These are phyloP conservation scores for Octomys mimax DNA, from an alignment of 2,797 vertebrate genomes.

Conservation along the genomic window DNA sequence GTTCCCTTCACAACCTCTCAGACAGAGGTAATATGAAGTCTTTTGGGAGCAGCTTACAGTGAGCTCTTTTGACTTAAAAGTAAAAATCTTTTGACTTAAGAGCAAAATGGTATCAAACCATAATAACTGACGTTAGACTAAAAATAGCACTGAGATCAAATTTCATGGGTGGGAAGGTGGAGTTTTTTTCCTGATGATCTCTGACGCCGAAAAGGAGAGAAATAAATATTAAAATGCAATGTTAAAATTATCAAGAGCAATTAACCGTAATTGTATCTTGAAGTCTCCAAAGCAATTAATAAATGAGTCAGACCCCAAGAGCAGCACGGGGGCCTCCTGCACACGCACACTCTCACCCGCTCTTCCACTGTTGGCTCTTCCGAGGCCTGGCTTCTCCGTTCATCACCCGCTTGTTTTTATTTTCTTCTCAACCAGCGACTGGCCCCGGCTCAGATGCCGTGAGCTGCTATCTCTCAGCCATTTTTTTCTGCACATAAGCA, in stretches of 20 bases:
- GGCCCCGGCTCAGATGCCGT: conserved; percentile 83
- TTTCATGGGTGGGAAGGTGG: conserved; percentile 49
- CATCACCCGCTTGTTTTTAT: conserved; percentile 73
- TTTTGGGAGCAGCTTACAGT: not conserved
- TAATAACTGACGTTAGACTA: conserved; percentile 61
- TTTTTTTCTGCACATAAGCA: conserved; percentile 92
- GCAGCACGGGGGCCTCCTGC: not conserved
- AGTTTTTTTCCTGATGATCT: conserved; percentile 36
- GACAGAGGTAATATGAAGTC: not conserved
- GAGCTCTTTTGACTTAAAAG: conserved; percentile 40
- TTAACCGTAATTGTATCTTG: conserved; percentile 79
- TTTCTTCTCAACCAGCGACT: conserved; percentile 75
- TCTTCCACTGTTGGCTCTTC: not conserved
- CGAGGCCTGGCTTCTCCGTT: not conserved
- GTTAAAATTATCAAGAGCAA: conserved; percentile 81
- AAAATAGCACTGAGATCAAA: conserved; percentile 58
- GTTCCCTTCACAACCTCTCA: no score
- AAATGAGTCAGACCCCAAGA: conserved; percentile 17
- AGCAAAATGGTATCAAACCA: conserved; percentile 20
- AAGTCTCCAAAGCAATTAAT: conserved; percentile 80
- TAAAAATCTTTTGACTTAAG: conserved; percentile 68
- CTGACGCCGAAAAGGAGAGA: conserved; percentile 65
- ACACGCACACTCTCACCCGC: rapidly evolving
- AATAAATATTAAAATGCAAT: conserved; percentile 70
- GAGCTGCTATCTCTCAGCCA: conserved; percentile 89